Conservation (phyloP, 2,113 vertebrate species). For the Phodopus roborovskii region DNA sequence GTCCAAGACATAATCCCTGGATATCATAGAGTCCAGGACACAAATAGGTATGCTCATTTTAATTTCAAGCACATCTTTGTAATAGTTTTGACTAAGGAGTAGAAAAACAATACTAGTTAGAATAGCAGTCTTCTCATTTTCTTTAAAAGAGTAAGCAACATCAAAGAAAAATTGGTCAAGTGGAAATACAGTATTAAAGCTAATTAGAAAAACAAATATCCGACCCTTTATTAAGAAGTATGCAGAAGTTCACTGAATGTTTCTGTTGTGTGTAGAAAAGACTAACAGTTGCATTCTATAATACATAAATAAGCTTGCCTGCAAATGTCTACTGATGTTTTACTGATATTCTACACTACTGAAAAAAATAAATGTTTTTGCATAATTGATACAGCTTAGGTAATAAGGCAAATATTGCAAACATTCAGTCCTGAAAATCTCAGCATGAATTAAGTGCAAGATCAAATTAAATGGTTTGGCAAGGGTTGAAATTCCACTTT, state of each 20-base stretch:
- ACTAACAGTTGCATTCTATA: neutral
- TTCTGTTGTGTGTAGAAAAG: neutral
- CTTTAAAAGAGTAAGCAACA: neutral
- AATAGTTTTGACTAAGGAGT: neutral
- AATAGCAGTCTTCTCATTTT: neutral
- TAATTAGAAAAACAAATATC: neutral
- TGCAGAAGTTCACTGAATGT: neutral
- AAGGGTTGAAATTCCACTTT: neutral
- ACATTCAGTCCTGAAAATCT: neutral
- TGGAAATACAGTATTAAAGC: neutral
- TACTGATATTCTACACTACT: neutral
- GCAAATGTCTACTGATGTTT: neutral
- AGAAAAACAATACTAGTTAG: neutral
- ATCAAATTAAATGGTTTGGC: neutral
- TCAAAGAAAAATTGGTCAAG: neutral
- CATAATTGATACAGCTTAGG: neutral
- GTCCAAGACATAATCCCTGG: neutral
- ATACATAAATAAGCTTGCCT: neutral
- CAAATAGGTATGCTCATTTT: neutral
- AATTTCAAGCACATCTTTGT: neutral
- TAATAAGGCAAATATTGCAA: neutral
- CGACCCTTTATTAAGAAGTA: neutral
- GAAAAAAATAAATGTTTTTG: neutral
- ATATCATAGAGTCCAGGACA: neutral
- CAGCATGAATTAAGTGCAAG: neutral